Percentiles rank a stretch among this genome's conserved stretches.
Evolutionary conservation across 35 echinoderm and acorn worm genomes (phyloP).

Genomic region (Heliocidaris tuberculata): DNA sequence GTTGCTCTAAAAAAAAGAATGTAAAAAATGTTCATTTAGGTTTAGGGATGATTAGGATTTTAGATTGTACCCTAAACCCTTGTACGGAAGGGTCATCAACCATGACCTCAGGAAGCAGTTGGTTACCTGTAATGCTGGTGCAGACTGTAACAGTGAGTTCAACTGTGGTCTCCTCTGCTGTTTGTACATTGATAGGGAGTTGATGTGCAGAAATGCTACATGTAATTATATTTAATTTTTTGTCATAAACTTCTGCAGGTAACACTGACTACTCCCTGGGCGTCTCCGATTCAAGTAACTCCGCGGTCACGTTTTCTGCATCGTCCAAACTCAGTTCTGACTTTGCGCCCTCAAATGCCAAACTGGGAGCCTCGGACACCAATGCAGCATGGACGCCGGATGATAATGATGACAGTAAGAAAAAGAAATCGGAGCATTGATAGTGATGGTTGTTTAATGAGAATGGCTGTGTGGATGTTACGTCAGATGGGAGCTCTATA

Average conservation of each 20-base stretch:
- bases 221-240: too few relatives aligned
- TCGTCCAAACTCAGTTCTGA: constrained; percentile 51
- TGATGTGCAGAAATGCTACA: too few relatives aligned
- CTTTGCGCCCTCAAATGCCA: constrained; percentile 39
- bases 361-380: constrained; percentile 27
- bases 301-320: constrained; percentile 39
- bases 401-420: constrained; percentile 55
- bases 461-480: too few relatives aligned
- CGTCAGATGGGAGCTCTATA: too few relatives aligned
- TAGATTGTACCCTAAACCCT: too few relatives aligned
- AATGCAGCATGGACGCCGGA: constrained; percentile 68
- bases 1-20: too few relatives aligned
- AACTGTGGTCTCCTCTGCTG: neutral
- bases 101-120: too few relatives aligned
- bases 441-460: neutral
- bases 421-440: neutral
- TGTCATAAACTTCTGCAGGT: constrained; percentile 51
- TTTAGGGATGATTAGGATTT: too few relatives aligned
- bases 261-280: constrained; percentile 63
- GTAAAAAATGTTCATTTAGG: too few relatives aligned
- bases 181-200: too few relatives aligned
- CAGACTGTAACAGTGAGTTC: neutral
- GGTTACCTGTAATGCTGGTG: too few relatives aligned
- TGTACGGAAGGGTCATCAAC: too few relatives aligned
- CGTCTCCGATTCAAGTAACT: constrained; percentile 46